Conservation (phyloP, 2,888 invertebrate genomes). For the Pteria penguin region DNA sequence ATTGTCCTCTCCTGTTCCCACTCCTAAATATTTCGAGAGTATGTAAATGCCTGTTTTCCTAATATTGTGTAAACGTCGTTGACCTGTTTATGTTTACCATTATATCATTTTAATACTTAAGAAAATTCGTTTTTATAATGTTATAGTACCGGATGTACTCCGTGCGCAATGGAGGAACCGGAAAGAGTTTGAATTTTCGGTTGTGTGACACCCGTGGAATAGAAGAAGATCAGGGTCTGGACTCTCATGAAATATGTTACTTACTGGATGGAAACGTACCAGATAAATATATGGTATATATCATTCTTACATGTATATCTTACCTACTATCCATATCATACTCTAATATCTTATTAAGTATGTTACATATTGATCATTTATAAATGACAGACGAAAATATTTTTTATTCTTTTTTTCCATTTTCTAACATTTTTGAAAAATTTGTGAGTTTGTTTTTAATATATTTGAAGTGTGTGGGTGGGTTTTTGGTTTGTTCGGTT, state of each 20-base stretch:
- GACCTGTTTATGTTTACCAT: too few species aligned
- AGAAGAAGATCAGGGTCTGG: slow-evolving; percentile 57
- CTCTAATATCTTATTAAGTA: not conserved
- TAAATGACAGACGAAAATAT: not conserved
- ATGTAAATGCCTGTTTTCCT: too few species aligned
- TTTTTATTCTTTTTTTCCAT: not conserved
- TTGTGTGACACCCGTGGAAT: slow-evolving; percentile 61
- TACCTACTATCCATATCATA: not conserved
- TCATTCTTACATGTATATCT: not conserved
- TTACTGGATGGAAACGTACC: slow-evolving; percentile 57
- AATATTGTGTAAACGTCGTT: too few species aligned
- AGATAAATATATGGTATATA: slow-evolving; percentile 53
- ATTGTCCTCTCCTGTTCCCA: too few species aligned
- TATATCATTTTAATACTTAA: too few species aligned
- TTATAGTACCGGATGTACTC: slow-evolving; percentile 53
- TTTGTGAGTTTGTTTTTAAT: too few species aligned
- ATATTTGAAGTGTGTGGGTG: too few species aligned
- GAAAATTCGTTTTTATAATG: not conserved
- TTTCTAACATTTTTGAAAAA: not conserved
- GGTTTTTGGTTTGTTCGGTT: too few species aligned
- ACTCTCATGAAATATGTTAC: slow-evolving; percentile 47
- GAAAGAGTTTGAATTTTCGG: slow-evolving; percentile 48
- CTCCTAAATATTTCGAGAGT: too few species aligned
- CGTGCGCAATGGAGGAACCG: slow-evolving; percentile 44
- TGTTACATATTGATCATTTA: too few species aligned